Evolutionary conservation across 92 coral and sea anemone species (phyloP), one percentile per base, ranked within the genome.

Genomic region (Parazoanthus swiftii): DNA sequence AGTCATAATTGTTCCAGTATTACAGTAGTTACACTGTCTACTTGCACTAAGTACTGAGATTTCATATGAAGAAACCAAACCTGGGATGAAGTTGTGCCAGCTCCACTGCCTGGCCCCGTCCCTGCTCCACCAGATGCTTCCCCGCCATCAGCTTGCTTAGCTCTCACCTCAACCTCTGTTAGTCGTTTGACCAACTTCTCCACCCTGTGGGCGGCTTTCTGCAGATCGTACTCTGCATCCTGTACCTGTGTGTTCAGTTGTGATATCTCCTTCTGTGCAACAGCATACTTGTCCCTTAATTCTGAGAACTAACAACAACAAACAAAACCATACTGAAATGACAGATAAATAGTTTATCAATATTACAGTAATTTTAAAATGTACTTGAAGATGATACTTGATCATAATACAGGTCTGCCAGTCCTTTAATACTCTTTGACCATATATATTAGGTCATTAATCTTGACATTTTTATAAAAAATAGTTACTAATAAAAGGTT

Each of bases 221-320:
- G 98, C n/a, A 95, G 91, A 29, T 97, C 99, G 46, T 97, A 97
- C 79, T 93, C 94, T 25, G 98, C 98, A 81, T 97, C 99, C 50
- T 97, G 98, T 2, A 97, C 92, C 81, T 93, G 89, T 33, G 98
- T 96, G 94, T 96, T 96, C 77, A 95, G 86, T 80, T 91, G 94
- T 0, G 99, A 94, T 70, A 97, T 92, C 85, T 97, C 99, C 79
- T 95, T 93, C 86, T 95, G 96, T 50, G 94, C 92, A 33, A 94
- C 89, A 1, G 99, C 98, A 89, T 97, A 97, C 79, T 97, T 97
- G 87, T 97, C 98, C 5, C 99, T 91, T 54, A 97, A 90, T 89
- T 97, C 98, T 81, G 98, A 95, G 93, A 97, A 97, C 99, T 97
- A 77, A 58, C 56, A 89, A 85, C 35, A 48, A 50, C 46, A 13